Base-by-base conservation (phyloP, 2,888 invertebrate species). In the Elegia similella region DNA sequence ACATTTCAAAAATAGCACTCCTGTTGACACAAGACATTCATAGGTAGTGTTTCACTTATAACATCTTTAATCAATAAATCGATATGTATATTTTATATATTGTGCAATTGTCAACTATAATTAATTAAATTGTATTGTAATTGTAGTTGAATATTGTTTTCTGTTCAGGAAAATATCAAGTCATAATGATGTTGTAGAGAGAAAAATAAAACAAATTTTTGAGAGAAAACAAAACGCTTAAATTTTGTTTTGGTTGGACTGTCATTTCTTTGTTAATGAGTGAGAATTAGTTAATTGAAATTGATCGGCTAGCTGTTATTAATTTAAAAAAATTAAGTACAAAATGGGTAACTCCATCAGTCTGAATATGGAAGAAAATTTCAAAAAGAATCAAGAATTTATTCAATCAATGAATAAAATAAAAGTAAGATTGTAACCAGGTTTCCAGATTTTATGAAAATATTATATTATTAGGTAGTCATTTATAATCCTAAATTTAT, bases 301-400 rank as follows among this genome's bases (percentile, higher is more conserved):
- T n/a, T 5, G 38, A 12, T 2, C 2, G 38, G n/a, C 12, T 38
- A 12, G 0, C 38, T 12, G n/a, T n/a, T 38, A 12, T 38, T 38
- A 6, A 38, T 2, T 38, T 2, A 12, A 12, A 38, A 38, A 12
- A 5, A 12, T n/a, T 12, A 38, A 38, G 38, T 10, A 34, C 10
- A n/a, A 38, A 38, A 95, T 95, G 95, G 95, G 95, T 0, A 93
- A 92, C 63, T 84, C 91, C 58, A 88, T 85, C 52, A 83, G 93
- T 29, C 85, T 93, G 56, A 92, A 93, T 46, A 92, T 95, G 92
- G 94, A 95, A 78, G 94, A 95, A 70, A 94, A 93, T 70, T 92
- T 94, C 66, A 93, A 92, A 78, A 94, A 93, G 70, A 94, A 95
- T 76, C 95, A 95, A 76, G 94, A 94, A 66, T 94, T 95, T 67